Conservation (phyloP, 2,888 invertebrate species). For the Dryocosmus kuriphilus region DNA sequence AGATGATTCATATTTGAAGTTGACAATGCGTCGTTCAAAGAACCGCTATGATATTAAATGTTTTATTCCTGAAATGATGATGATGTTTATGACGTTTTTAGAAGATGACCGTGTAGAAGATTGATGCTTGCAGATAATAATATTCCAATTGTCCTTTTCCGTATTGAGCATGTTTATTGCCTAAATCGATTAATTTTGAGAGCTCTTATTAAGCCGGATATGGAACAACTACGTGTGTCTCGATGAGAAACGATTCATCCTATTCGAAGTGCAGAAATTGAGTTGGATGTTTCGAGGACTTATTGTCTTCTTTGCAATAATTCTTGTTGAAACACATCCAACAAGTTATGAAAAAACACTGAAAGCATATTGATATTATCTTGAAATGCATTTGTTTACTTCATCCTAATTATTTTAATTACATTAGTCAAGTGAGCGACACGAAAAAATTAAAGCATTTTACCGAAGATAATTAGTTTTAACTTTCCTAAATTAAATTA, state of each 20-base stretch:
- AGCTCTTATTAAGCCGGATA: constrained; percentile 11
- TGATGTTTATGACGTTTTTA: neutral
- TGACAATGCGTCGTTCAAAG: too few relatives aligned
- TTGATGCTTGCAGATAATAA: constrained; percentile 3
- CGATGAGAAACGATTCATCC: neutral
- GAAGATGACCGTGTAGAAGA: neutral
- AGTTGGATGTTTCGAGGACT: neutral
- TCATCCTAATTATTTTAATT: neutral
- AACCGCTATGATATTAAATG: too few relatives aligned
- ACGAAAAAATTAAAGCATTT: neutral
- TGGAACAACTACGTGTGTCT: neutral
- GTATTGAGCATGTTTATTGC: neutral
- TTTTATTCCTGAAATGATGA: too few relatives aligned
- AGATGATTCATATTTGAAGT: too few relatives aligned
- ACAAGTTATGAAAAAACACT: neutral
- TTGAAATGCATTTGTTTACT: neutral
- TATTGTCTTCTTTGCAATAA: neutral
- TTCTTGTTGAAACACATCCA: neutral
- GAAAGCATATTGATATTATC: neutral
- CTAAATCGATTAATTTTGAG: neutral
- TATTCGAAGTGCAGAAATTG: neutral
- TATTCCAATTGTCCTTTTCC: neutral
- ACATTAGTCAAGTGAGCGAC: neutral
- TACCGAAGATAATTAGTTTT: neutral
- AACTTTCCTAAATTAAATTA: neutral